Conservation (phyloP, 2,888 invertebrate genomes). For the Pseudococcus jackbeardsleyi region DNA sequence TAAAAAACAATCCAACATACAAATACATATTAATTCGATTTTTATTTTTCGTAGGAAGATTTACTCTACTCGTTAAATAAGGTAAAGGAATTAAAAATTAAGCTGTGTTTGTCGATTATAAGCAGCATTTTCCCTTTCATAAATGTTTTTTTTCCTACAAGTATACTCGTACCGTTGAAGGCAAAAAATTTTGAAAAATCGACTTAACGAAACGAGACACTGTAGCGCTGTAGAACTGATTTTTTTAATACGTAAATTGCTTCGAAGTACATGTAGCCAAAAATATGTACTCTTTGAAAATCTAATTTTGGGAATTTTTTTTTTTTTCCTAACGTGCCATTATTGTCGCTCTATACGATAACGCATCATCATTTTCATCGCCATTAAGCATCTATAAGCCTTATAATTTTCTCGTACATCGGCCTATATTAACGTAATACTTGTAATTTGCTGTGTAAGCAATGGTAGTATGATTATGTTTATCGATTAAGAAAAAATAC, state of each 20-base stretch:
- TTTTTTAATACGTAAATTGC: constrained; percentile 40
- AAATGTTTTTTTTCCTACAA: constrained; percentile 21
- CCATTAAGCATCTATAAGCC: constrained; percentile 1
- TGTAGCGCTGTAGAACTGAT: constrained; percentile 52
- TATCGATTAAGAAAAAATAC: background rate
- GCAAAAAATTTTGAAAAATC: background rate
- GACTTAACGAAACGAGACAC: constrained; percentile 23
- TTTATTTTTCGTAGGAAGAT: constrained; percentile 76
- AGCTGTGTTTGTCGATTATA: constrained; percentile 49
- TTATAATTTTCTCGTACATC: constrained; percentile 19
- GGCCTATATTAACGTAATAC: constrained; percentile 28
- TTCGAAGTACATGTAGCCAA: constrained; percentile 25
- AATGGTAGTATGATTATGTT: constrained; percentile 22
- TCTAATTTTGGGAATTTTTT: background rate
- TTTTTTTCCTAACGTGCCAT: constrained; percentile 13
- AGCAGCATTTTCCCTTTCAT: constrained; percentile 38
- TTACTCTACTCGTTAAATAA: constrained; percentile 82
- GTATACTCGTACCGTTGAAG: constrained; percentile 1
- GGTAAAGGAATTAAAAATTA: constrained; percentile 73
- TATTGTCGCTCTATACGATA: constrained; percentile 25
- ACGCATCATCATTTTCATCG: constrained; percentile 18
- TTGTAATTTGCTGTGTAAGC: background rate
- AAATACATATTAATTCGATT: constrained; percentile 54
- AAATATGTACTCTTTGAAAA: constrained; percentile 2
- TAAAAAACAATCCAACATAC: constrained; percentile 3